Evolutionary conservation across 1,140 invertebrate species (phyloP).

Genomic region (Aricia agestis): DNA sequence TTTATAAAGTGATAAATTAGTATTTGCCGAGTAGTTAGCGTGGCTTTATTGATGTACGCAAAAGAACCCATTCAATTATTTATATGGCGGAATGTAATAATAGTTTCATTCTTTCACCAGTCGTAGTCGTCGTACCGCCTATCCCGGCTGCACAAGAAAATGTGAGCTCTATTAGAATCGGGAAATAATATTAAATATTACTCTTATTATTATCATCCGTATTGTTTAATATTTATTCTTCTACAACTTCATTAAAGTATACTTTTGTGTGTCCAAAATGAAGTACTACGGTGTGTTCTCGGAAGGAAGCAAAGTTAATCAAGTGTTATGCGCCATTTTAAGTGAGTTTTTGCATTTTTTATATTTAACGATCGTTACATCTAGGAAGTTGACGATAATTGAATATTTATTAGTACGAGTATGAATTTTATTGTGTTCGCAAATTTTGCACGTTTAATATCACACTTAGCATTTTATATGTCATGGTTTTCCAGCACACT

Average conservation of each 20-base stretch:
- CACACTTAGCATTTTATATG: constrained; percentile 2
- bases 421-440: neutral
- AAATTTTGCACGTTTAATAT: neutral
- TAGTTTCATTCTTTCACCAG: neutral
- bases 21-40: neutral
- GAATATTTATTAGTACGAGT: neutral
- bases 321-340: constrained; percentile 46
- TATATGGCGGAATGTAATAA: neutral
- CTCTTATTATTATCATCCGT: neutral
- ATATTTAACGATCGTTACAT: constrained; percentile 6
- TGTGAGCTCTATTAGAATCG: neutral
- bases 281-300: constrained; percentile 39
- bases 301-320: constrained; percentile 48
- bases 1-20: neutral
- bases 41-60: constrained; percentile 3
- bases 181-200: constrained; percentile 9
- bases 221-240: neutral
- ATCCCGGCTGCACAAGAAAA: neutral
- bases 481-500: neutral
- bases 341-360: constrained; percentile 40
- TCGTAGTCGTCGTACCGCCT: neutral
- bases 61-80: neutral
- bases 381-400: neutral
- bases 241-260: neutral
- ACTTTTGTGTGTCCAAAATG: constrained; percentile 16